phyloP scores from a whole-genome alignment of 1,140 invertebrate genomes.

The Macrotrachela quadricornifera region DNA sequence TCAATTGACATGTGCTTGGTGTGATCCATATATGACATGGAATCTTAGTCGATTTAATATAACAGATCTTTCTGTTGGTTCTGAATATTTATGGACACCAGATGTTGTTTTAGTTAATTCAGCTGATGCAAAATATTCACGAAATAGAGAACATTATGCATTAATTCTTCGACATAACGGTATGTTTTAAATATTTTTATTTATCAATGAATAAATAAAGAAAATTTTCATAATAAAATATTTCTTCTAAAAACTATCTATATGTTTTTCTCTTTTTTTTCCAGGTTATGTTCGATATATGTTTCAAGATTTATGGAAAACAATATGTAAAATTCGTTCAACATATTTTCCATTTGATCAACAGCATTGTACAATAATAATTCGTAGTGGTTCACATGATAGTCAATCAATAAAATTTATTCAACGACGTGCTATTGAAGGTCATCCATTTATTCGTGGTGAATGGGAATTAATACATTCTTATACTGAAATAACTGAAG shows the following conservation, averaged over 20 bases:
- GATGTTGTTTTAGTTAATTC: conserved; percentile 7
- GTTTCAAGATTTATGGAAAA: conserved; percentile 1
- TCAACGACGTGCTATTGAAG: not conserved
- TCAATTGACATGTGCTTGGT: no score
- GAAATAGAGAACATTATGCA: conserved; percentile 6
- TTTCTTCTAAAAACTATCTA: no score
- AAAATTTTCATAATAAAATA: no score
- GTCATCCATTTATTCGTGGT: no score
- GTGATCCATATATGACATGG: no score
- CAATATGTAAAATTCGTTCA: not conserved
- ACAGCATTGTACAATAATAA: conserved; percentile 1
- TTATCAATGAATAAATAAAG: no score
- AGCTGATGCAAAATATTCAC: conserved; percentile 4
- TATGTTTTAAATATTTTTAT: no score
- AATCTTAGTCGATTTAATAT: no score
- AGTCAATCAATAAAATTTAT: not conserved
- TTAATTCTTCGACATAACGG: not conserved
- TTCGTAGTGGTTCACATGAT: conserved; percentile 2
- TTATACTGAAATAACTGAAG: not conserved
- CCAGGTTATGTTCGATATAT: conserved; percentile 2
- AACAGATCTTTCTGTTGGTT: no score
- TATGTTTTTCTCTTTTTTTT: not conserved
- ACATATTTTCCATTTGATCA: conserved; percentile 6
- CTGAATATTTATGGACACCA: not conserved
- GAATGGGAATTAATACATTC: not conserved